Percentiles rank a stretch among this genome's conserved stretches.
phyloP scores from a whole-genome alignment of 1,140 invertebrate genomes.

The Drosophila parvula region DNA sequence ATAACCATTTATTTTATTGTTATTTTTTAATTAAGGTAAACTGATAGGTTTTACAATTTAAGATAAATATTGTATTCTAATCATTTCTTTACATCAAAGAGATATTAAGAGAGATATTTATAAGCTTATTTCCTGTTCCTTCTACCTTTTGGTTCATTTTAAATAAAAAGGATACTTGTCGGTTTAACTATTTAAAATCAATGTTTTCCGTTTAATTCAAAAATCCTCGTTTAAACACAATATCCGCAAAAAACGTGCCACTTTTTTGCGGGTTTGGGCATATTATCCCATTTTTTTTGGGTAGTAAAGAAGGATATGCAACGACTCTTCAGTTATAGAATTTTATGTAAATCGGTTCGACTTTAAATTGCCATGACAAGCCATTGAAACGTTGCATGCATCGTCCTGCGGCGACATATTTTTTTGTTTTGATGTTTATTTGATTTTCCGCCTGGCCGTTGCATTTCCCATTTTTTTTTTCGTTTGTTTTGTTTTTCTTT shows the following conservation, averaged over 20 bases:
- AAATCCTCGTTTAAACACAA: constrained; percentile 14
- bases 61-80: constrained; percentile 1
- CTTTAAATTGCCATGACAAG: constrained; percentile 61
- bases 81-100: background rate
- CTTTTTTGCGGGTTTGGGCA: constrained; percentile 21
- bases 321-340: constrained; percentile 41
- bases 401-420: constrained; percentile 68
- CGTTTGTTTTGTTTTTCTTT: constrained; percentile 37
- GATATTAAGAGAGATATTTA: background rate
- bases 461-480: constrained; percentile 45
- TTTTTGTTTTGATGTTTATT: constrained; percentile 79
- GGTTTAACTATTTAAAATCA: constrained; percentile 14
- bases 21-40: constrained; percentile 1
- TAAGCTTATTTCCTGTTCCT: background rate
- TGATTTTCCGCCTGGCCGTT: constrained; percentile 70
- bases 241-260: constrained; percentile 18
- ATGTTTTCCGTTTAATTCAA: constrained; percentile 15
- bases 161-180: constrained; percentile 7
- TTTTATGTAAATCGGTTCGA: constrained; percentile 57
- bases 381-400: constrained; percentile 58
- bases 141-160: background rate
- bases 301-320: background rate
- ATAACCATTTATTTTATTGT: background rate
- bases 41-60: background rate
- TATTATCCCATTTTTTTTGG: constrained; percentile 11